Base-by-base conservation (phyloP, 2,888 invertebrate species). In the Eubasilissa splendida region DNA sequence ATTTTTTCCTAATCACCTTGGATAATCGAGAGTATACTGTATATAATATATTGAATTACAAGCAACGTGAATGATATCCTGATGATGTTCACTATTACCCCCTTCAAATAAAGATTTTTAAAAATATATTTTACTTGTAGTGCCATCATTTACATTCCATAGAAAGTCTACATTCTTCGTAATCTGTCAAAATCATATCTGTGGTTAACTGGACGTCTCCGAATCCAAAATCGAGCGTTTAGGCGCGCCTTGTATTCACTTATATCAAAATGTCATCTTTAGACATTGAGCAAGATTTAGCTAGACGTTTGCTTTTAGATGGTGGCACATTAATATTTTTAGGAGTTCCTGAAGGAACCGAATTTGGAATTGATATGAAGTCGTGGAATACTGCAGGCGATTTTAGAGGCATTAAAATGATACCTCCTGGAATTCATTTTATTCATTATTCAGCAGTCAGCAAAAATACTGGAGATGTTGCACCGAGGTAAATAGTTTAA, bases 391-490 rank as follows among this genome's bases (percentile, higher is more conserved):
- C 96, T 0, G 98, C 96, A 3, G 95, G 96, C 80, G 96, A 96
- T 86, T 99, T 99, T 88, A 92, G 94, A 85, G 99, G 99, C 0
- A 93, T 99, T 52, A 99, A 99, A 91, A 98, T 99, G 98, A 99
- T 99, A 85, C 99, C 99, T 0, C 97, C 98, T 1, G 99, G 99
- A 7, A 89, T 98, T 77, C 99, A 99, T 88, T 98, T 95, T 86
- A 91, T 99, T 14, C 97, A 97, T 90, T 98, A 95, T 87, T 95
- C 96, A 90, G 93, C 92, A 84, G 90, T 92, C 12, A 93, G 92
- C 85, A 88, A 89, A 84, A 88, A 88, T 0, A 92, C 92, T 75
- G 93, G 93, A 0, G 93, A 95, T 85, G 88, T 92, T 7, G 93
- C 94, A 2, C 95, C 95, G 12, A 91, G 96, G 88, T 93, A 33